Conservation (phyloP, 2,888 invertebrate genomes). For the Dryadula phaetusa region DNA sequence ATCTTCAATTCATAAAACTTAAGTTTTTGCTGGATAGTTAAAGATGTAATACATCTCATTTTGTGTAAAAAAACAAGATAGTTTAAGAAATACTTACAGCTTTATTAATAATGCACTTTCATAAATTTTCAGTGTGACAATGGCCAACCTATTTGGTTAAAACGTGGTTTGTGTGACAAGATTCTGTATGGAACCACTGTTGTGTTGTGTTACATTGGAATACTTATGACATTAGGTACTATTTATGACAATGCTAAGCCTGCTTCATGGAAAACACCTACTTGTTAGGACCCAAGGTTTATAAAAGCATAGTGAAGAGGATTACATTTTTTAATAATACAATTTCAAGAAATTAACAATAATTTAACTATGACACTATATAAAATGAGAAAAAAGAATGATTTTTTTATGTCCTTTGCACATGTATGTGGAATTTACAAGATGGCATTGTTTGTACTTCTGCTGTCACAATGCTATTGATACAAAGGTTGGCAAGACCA, state of each 20-base stretch:
- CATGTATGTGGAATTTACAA: slow-evolving; percentile 96
- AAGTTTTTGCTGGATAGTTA: not conserved
- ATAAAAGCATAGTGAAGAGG: not conserved
- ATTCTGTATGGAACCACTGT: slow-evolving; percentile 55
- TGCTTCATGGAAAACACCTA: slow-evolving; percentile 50
- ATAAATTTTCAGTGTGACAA: slow-evolving; percentile 65
- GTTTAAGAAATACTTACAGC: not conserved
- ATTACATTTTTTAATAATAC: not conserved
- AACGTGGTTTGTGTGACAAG: slow-evolving; percentile 61
- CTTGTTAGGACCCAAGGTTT: slow-evolving; percentile 35
- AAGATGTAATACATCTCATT: not conserved
- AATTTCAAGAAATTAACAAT: not conserved
- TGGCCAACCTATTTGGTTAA: slow-evolving; percentile 63
- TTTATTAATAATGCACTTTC: slow-evolving; percentile 28
- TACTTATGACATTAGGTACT: slow-evolving; percentile 43
- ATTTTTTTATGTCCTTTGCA: slow-evolving; percentile 86
- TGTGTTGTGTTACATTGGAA: slow-evolving; percentile 48
- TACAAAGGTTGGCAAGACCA: slow-evolving; percentile 96
- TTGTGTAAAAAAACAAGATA: not conserved
- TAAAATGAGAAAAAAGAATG: not conserved
- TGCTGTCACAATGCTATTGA: slow-evolving; percentile 96
- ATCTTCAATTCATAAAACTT: too few species aligned
- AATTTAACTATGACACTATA: not conserved
- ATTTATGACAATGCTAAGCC: slow-evolving; percentile 55
- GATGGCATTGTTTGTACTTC: slow-evolving; percentile 96